phyloP scores from a whole-genome alignment of 2,113 vertebrate species.

The Isichthys henryi region DNA sequence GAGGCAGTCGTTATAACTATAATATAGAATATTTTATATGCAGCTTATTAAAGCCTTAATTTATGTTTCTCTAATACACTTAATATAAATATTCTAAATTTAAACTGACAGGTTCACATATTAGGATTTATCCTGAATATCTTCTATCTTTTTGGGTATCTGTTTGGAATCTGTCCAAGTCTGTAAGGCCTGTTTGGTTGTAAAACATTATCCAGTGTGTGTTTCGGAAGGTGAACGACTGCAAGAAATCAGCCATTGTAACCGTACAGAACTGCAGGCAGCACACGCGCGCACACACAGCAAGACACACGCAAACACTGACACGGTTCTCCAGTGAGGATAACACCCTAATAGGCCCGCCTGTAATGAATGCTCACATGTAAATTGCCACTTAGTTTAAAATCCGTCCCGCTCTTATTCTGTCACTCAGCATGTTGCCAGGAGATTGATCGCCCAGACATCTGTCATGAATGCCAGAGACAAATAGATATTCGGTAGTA shows the following conservation, averaged over 20 bases:
- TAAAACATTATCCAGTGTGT: neutral
- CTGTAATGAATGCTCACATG: neutral
- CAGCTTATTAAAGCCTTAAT: neutral
- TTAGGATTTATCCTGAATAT: neutral
- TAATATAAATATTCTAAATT: neutral
- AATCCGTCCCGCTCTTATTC: neutral
- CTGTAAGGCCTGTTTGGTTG: neutral
- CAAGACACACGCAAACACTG: neutral
- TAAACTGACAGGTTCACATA: neutral
- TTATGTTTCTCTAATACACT: neutral
- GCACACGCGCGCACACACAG: neutral
- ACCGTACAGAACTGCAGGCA: neutral
- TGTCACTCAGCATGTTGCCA: neutral
- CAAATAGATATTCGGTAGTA: neutral
- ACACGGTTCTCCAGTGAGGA: neutral
- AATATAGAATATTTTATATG: neutral
- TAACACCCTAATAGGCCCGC: neutral
- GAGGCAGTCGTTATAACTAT: neutral
- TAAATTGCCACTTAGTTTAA: constrained; percentile 8
- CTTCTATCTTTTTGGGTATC: neutral
- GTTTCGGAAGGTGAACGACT: neutral
- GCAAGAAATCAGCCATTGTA: neutral
- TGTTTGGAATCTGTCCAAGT: neutral
- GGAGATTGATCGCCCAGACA: neutral
- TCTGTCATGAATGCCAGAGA: constrained; percentile 8